These are phyloP conservation scores for Riparia riparia DNA, from an alignment of 2,113 vertebrate genomes.

Conservation along the genomic window DNA sequence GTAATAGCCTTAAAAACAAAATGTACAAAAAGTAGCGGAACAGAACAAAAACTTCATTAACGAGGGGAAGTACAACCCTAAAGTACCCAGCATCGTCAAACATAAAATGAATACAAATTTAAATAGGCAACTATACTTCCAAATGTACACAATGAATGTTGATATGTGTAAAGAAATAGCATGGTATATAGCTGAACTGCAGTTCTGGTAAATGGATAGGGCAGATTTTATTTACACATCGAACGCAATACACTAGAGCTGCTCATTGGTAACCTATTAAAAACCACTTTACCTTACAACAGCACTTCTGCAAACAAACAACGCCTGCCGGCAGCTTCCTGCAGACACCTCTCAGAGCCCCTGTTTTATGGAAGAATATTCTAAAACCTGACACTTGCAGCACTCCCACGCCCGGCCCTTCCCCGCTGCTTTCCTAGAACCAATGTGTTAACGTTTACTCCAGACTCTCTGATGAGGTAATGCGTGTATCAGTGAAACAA, in stretches of 20 bases:
- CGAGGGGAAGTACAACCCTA: conserved; percentile 70
- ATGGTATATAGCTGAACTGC: conserved; percentile 63
- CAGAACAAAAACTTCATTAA: conserved; percentile 72
- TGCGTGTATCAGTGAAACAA: conserved; percentile 83
- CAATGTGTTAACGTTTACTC: conserved; percentile 63
- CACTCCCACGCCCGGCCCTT: conserved; percentile 4
- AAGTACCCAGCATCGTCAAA: conserved; percentile 72
- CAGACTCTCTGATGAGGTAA: conserved; percentile 83
- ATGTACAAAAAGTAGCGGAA: conserved; percentile 74
- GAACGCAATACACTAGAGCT: conserved; percentile 49
- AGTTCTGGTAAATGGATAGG: conserved; percentile 60
- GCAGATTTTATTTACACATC: conserved; percentile 79
- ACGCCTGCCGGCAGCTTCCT: conserved; percentile 31
- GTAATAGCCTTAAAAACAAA: conserved; percentile 69
- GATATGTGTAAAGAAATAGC: conserved; percentile 72
- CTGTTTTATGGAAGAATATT: conserved; percentile 45
- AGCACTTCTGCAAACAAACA: conserved; percentile 38
- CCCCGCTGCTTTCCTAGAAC: conserved; percentile 56
- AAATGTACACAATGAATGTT: conserved; percentile 67
- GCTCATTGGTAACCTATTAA: conserved; percentile 61
- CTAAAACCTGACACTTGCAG: conserved; percentile 27
- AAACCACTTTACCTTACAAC: conserved; percentile 64
- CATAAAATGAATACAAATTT: conserved; percentile 70
- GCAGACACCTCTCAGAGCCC: conserved; percentile 44
- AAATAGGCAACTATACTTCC: conserved; percentile 70